A percentile compares a stretch with the other conserved stretches of the same genome.
Evolutionary conservation across 2,797 vertebrate genomes (phyloP).

Genomic region (Prionace glauca): DNA sequence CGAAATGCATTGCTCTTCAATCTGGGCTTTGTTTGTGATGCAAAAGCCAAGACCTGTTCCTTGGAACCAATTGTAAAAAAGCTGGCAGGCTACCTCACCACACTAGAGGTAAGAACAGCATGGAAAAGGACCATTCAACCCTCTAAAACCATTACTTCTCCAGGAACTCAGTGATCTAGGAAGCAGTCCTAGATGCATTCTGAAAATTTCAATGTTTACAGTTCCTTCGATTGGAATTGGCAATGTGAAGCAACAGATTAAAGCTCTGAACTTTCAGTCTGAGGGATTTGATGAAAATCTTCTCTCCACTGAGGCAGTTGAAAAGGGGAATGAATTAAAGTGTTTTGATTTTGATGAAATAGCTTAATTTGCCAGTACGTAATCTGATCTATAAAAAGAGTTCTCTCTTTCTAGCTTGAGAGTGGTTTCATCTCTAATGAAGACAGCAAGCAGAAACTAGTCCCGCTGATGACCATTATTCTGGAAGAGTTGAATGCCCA

Average conservation of each 20-base stretch:
- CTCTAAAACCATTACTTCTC: neutral
- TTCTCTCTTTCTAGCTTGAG: constrained; percentile 70
- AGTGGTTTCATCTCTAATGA: constrained; percentile 93
- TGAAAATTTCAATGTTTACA: neutral
- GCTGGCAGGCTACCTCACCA: constrained; percentile 91
- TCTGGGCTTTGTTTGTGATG: constrained; percentile 88
- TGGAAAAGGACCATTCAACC: neutral
- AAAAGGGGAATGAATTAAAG: neutral
- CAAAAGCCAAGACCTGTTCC: constrained; percentile 84
- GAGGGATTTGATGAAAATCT: neutral
- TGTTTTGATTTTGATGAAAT: neutral
- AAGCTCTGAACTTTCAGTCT: neutral
- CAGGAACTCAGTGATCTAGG: neutral
- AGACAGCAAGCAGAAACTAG: constrained; percentile 92
- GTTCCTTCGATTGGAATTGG: neutral
- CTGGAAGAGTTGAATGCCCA: constrained; percentile 89
- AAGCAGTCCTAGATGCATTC: neutral
- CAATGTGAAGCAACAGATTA: neutral
- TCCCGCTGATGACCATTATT: constrained; percentile 91
- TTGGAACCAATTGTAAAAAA: constrained; percentile 97
- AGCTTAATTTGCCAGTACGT: neutral
- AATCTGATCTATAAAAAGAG: neutral
- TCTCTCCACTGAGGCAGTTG: neutral
- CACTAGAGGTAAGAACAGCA: constrained; percentile 75
- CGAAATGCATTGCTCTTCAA: constrained; percentile 94